Percentiles rank a stretch among this genome's conserved stretches.
Evolutionary conservation across 2,113 vertebrate species (phyloP).

Genomic region (Rhegmatorhina hoffmannsi): DNA sequence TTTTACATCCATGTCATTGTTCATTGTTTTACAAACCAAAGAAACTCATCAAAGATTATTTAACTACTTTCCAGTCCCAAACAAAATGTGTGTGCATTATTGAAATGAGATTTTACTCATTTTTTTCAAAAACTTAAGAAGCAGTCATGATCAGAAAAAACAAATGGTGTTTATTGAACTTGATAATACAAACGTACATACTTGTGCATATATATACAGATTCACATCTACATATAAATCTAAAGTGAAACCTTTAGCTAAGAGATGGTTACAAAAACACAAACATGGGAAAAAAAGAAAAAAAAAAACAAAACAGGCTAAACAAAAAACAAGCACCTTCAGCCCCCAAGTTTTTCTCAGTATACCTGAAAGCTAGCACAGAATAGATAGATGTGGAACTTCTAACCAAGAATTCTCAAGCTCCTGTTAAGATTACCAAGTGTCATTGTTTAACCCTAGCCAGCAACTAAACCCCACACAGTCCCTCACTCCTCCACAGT

Average conservation of each 20-base stretch:
- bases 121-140: neutral
- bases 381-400: neutral
- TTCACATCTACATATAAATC: neutral
- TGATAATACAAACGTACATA: too few relatives aligned
- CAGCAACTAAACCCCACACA: fast-evolving
- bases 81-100: neutral
- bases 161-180: neutral
- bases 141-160: neutral
- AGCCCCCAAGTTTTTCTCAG: neutral
- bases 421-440: neutral
- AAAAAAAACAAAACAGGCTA: neutral
- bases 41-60: neutral
- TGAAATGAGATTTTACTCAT: neutral
- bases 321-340: neutral
- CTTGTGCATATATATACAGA: neutral
- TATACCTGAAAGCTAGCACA: neutral
- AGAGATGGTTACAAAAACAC: neutral
- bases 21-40: neutral
- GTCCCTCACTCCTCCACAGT: neutral
- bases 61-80: neutral
- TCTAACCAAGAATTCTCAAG: neutral
- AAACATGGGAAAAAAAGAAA: neutral
- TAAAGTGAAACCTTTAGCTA: neutral
- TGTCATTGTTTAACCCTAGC: neutral
- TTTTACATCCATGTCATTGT: neutral